phyloP scores from a whole-genome alignment of 2,113 vertebrate species.

The Pogonocichla stellata region DNA sequence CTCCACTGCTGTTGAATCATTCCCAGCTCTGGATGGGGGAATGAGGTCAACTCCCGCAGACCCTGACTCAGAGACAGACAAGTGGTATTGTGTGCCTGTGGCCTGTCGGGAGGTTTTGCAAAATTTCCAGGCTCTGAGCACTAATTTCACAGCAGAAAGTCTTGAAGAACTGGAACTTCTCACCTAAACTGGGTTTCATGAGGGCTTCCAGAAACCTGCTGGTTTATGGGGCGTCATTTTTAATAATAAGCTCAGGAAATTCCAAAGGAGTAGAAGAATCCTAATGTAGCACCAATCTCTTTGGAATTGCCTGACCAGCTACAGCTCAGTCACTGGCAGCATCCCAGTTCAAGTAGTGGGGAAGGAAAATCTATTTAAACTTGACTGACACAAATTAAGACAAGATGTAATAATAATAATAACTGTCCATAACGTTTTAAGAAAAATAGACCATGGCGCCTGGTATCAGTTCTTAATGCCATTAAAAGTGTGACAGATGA shows the following conservation, averaged over 20 bases:
- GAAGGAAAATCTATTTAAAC: not conserved
- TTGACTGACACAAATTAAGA: not conserved
- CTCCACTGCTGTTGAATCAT: accelerated
- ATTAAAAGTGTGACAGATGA: not conserved
- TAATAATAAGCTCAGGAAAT: slow-evolving; percentile 42
- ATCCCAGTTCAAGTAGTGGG: not conserved
- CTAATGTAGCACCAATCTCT: not conserved
- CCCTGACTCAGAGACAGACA: not conserved
- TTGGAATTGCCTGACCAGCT: not conserved
- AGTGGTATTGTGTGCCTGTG: not conserved
- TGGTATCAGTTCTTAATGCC: not conserved
- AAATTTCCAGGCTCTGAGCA: not conserved
- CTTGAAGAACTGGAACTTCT: not conserved
- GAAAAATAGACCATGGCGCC: not conserved
- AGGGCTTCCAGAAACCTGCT: slow-evolving; percentile 5
- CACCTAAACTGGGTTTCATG: not conserved
- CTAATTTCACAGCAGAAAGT: not conserved
- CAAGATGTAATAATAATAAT: not conserved
- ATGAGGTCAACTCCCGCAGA: not conserved
- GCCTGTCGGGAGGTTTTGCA: not conserved
- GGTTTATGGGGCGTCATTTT: not conserved
- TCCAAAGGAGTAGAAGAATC: not conserved
- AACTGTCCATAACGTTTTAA: not conserved
- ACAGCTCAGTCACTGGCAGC: not conserved
- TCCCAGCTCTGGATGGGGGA: not conserved